A percentile compares a stretch with the other conserved stretches of the same genome.
These are phyloP conservation scores for Eupeodes corollae DNA, from an alignment of 1,140 invertebrate species.

Conservation along the genomic window DNA sequence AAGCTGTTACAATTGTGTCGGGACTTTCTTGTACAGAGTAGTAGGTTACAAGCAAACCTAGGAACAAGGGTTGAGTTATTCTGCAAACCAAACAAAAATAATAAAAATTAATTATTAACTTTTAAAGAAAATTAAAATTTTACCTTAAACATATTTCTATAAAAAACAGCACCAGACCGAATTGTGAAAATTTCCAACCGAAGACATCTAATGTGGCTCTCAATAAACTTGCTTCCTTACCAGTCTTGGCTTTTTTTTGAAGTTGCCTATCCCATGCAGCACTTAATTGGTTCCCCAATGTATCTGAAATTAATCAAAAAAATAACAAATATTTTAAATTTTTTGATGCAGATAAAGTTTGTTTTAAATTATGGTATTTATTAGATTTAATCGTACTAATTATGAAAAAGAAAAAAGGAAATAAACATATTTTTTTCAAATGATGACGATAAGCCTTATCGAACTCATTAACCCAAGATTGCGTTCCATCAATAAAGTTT, in stretches of 20 bases:
- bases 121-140: conserved; percentile 6
- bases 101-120: neutral
- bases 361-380: no score
- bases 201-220: conserved; percentile 20
- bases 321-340: conserved; percentile 35
- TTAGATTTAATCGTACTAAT: no score
- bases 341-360: conserved; percentile 20
- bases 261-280: conserved; percentile 25
- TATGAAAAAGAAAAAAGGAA: no score
- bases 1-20: conserved; percentile 42
- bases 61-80: conserved; percentile 57
- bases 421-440: conserved; percentile 8
- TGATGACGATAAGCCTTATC: conserved; percentile 13
- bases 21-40: conserved; percentile 43
- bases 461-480: conserved; percentile 27
- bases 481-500: conserved; percentile 39
- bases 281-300: conserved; percentile 23
- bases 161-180: conserved; percentile 25
- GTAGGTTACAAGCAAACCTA: conserved; percentile 59
- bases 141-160: conserved; percentile 29
- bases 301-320: conserved; percentile 27
- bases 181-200: conserved; percentile 20
- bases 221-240: conserved; percentile 23
- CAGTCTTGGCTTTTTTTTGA: conserved; percentile 22
- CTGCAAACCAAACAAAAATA: conserved; percentile 38